These are phyloP conservation scores for Sinocyclocheilus maitianheensis DNA, from an alignment of 2,113 vertebrate genomes.

Conservation along the genomic window DNA sequence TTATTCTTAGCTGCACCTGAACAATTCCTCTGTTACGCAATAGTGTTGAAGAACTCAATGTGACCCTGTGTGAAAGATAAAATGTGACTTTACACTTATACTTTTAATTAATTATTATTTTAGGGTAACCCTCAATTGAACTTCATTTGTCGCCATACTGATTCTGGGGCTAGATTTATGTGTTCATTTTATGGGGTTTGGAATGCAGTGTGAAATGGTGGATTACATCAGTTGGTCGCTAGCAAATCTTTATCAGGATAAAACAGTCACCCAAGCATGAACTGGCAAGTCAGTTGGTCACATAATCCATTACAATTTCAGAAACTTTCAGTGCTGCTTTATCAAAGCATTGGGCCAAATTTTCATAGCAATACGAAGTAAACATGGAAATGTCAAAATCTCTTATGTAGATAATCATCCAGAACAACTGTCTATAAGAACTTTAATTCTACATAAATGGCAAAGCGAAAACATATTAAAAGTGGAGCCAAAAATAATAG, in stretches of 20 bases:
- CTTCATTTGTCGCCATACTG: constrained; percentile 33
- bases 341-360: background rate
- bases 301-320: background rate
- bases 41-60: background rate
- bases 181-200: constrained; percentile 31
- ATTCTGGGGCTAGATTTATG: background rate
- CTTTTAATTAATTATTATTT: constrained; percentile 28
- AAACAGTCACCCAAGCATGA: background rate
- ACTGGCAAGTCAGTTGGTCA: constrained; percentile 1
- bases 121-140: constrained; percentile 25
- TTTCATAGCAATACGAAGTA: background rate
- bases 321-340: background rate
- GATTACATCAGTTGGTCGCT: constrained; percentile 22
- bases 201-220: constrained; percentile 5
- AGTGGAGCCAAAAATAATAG: background rate
- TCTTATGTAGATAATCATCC: background rate
- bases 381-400: background rate
- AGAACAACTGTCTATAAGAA: background rate
- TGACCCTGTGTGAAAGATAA: background rate
- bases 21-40: background rate
- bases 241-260: background rate
- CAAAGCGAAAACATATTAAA: background rate
- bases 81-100: constrained; percentile 7
- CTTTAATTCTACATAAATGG: background rate
- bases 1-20: background rate